Evolutionary conservation across 2,888 invertebrate genomes (phyloP).

Genomic region (Polymixis flavicincta): DNA sequence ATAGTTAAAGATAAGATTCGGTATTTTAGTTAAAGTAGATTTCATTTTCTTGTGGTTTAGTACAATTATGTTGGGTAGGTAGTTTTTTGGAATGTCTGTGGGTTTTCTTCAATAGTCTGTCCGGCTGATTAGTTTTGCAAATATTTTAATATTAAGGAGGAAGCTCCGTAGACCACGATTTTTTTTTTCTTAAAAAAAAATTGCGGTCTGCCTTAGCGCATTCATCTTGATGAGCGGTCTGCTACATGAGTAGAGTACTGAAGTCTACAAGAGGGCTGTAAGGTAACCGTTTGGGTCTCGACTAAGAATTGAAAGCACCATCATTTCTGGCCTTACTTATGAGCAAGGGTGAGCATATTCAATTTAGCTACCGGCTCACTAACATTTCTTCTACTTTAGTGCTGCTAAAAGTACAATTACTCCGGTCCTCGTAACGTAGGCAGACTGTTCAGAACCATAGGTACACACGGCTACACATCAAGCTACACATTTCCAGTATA

Average conservation of each 20-base stretch:
- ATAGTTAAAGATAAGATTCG: not conserved
- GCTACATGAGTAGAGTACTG: too few relatives aligned
- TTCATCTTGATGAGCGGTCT: too few relatives aligned
- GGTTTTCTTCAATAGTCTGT: not conserved
- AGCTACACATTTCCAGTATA: too few relatives aligned
- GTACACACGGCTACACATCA: too few relatives aligned
- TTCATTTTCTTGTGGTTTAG: not conserved
- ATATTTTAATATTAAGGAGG: not conserved
- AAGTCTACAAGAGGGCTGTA: not conserved
- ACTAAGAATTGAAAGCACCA: not conserved
- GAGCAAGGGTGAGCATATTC: not conserved
- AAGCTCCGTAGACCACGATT: too few relatives aligned
- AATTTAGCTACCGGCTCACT: not conserved
- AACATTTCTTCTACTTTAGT: not conserved
- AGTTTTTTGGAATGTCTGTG: not conserved
- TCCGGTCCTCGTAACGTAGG: not conserved
- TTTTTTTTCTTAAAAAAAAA: too few relatives aligned
- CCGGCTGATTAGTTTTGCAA: not conserved
- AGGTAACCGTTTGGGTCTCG: not conserved
- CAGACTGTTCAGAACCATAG: too few relatives aligned
- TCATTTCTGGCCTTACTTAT: not conserved
- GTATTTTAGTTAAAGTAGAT: not conserved
- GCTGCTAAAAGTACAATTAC: not conserved
- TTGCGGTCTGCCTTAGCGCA: too few relatives aligned
- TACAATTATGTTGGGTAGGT: not conserved